These are phyloP conservation scores for Metallyticus violacea DNA, from an alignment of 2,888 invertebrate genomes.

Conservation along the genomic window DNA sequence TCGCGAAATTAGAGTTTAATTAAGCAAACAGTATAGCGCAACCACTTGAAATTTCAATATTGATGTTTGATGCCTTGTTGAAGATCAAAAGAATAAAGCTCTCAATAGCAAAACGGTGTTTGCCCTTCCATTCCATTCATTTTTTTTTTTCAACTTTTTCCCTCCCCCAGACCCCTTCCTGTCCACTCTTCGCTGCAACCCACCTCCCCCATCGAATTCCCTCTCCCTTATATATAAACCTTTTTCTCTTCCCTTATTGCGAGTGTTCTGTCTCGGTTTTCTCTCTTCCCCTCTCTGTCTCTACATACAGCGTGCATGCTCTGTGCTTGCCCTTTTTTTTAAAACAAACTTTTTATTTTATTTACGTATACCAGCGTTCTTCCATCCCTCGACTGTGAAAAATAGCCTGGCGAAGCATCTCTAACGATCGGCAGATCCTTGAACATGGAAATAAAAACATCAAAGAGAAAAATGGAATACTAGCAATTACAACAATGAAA, in stretches of 20 bases:
- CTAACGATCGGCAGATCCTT: constrained; percentile 2
- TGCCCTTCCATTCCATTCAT: constrained; percentile 17
- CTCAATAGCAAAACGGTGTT: constrained; percentile 25
- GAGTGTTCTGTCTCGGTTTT: not conserved
- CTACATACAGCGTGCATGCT: constrained; percentile 6
- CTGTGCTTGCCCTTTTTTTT: constrained; percentile 10
- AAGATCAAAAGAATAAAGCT: constrained; percentile 35
- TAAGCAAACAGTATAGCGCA: constrained; percentile 39
- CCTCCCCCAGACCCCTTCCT: constrained; percentile 1
- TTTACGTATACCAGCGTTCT: constrained; percentile 17
- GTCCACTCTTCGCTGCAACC: not conserved
- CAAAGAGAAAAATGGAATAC: not conserved
- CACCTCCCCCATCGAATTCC: not conserved
- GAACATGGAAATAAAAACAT: constrained; percentile 1
- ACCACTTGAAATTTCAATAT: constrained; percentile 47
- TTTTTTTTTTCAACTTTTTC: not conserved
- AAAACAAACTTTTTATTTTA: constrained; percentile 10
- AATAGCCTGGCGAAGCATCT: constrained; percentile 9
- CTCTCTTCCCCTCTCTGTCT: constrained; percentile 1
- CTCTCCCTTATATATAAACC: constrained; percentile 14
- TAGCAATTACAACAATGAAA: not conserved
- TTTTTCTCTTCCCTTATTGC: constrained; percentile 14
- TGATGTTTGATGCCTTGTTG: constrained; percentile 39
- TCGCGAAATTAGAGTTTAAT: constrained; percentile 36
- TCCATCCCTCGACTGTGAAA: constrained; percentile 17